phyloP scores from a whole-genome alignment of 2,888 invertebrate species.

The Oegoconia quadripuncta region DNA sequence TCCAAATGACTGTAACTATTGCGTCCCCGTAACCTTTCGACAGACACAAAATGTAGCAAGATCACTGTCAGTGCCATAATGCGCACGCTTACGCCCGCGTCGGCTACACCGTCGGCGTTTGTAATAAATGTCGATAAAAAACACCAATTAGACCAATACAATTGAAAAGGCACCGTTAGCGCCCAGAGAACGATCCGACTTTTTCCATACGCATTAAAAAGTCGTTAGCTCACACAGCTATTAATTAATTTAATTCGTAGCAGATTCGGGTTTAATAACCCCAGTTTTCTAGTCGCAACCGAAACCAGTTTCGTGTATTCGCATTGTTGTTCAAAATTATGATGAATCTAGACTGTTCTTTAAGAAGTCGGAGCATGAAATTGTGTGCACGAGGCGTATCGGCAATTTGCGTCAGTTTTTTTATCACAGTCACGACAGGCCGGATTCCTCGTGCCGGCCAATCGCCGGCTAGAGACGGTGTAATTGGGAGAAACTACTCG shows the following conservation, averaged over 20 bases:
- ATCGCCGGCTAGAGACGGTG: conserved; percentile 70
- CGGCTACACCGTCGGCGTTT: too few relatives aligned
- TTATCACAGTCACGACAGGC: conserved; percentile 76
- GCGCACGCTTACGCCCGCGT: conserved; percentile 23
- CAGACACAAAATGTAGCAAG: conserved; percentile 40
- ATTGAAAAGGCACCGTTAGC: conserved; percentile 44
- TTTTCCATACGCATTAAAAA: conserved; percentile 47
- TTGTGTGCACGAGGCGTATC: conserved; percentile 78
- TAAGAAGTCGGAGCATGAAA: conserved; percentile 70
- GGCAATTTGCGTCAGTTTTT: conserved; percentile 78
- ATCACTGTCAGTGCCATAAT: conserved; percentile 46
- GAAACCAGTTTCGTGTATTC: conserved; percentile 35
- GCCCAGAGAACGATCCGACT: conserved; percentile 30
- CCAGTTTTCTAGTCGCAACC: conserved; percentile 28
- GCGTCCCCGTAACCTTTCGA: conserved; percentile 38
- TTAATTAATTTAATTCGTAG: conserved; percentile 51
- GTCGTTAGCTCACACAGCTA: conserved; percentile 51
- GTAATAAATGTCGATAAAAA: conserved; percentile 46
- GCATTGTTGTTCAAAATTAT: conserved; percentile 56
- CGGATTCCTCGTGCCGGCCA: conserved; percentile 71
- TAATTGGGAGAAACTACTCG: conserved; percentile 76
- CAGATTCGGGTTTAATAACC: conserved; percentile 29
- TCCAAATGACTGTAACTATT: conserved; percentile 17
- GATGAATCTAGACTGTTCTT: conserved; percentile 71
- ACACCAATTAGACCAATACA: conserved; percentile 51